phyloP scores from a whole-genome alignment of 2,797 vertebrate genomes.

The Florisuga fusca region DNA sequence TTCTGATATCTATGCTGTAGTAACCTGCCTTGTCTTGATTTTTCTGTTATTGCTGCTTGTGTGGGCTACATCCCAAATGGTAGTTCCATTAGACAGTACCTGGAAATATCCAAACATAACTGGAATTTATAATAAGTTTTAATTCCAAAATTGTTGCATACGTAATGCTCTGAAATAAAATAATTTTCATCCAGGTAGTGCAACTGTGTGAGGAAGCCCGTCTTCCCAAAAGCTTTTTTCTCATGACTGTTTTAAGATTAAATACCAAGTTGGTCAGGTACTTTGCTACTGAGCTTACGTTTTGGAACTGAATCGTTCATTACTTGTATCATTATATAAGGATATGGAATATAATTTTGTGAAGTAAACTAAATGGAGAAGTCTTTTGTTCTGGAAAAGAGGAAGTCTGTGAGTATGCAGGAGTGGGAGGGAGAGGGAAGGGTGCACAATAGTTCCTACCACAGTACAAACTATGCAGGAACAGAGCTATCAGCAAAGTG shows the following conservation, averaged over 20 bases:
- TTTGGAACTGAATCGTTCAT: background rate
- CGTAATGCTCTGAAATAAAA: background rate
- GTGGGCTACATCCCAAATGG: background rate
- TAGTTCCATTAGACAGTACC: background rate
- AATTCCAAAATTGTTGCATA: background rate
- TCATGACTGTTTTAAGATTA: background rate
- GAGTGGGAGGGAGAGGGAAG: constrained; percentile 21
- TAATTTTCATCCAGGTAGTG: background rate
- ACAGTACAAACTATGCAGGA: constrained; percentile 1
- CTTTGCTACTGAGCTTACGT: background rate
- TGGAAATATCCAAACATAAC: background rate
- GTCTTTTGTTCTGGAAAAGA: constrained; percentile 50
- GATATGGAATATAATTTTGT: background rate
- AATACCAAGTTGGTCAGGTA: background rate
- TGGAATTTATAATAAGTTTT: background rate
- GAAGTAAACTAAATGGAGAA: constrained; percentile 24
- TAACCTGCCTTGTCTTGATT: constrained; percentile 2
- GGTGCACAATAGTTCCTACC: constrained; percentile 33
- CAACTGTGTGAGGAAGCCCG: background rate
- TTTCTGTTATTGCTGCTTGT: background rate
- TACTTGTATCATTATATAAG: background rate
- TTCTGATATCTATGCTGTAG: background rate
- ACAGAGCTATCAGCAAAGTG: constrained; percentile 50
- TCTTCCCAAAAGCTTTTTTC: background rate
- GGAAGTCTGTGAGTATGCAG: constrained; percentile 36